These are phyloP conservation scores for Chrysomallon squamiferum DNA, from an alignment of 1,140 invertebrate genomes.

Conservation along the genomic window DNA sequence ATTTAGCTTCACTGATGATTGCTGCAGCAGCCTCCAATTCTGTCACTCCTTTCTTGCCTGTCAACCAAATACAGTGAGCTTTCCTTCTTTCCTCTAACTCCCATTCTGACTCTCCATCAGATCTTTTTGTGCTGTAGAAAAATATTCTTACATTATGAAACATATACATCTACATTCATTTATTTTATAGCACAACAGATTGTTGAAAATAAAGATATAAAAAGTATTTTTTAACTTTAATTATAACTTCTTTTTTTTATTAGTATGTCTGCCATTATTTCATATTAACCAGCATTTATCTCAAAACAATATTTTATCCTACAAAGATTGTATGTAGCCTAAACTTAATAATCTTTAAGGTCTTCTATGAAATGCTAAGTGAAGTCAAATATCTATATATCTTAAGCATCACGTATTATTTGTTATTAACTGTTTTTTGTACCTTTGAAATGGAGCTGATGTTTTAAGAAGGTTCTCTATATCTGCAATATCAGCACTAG, in stretches of 20 bases:
- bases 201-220: not conserved
- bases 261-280: too few species aligned
- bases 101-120: constrained; percentile 74
- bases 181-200: not conserved
- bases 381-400: too few species aligned
- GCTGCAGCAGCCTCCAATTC: constrained; percentile 81
- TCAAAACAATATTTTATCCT: too few species aligned
- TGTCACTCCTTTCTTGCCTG: constrained; percentile 81
- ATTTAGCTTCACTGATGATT: constrained; percentile 81
- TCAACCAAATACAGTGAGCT: constrained; percentile 75
- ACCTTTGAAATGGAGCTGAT: constrained; percentile 77
- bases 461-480: constrained; percentile 82
- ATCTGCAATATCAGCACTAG: constrained; percentile 71
- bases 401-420: too few species aligned
- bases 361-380: too few species aligned
- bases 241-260: too few species aligned
- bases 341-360: too few species aligned
- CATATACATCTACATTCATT: too few species aligned
- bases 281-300: too few species aligned
- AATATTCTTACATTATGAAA: too few species aligned
- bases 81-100: constrained; percentile 73
- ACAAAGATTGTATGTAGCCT: too few species aligned
- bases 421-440: too few species aligned
- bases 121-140: constrained; percentile 73
- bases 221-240: not conserved